Conservation (phyloP, 2,888 invertebrate species). For the Tetanocera ferruginea region DNA sequence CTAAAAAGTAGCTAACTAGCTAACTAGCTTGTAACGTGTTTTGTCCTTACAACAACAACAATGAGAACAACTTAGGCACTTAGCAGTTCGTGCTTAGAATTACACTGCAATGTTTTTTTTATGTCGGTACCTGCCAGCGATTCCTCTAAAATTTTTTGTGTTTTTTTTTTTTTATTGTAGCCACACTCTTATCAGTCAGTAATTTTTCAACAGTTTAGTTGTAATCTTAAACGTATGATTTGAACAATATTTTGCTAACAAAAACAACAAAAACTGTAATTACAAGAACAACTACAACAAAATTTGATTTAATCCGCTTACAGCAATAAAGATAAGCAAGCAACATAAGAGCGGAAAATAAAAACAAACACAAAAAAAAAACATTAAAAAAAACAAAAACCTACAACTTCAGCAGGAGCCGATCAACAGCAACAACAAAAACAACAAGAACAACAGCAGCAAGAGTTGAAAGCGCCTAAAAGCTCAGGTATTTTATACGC, state of each 20-base stretch:
- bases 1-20: too few species aligned
- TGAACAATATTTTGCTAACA: conserved; percentile 14
- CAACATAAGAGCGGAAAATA: conserved; percentile 32
- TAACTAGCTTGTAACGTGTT: too few species aligned
- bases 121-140: not conserved
- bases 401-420: not conserved
- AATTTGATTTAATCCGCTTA: conserved; percentile 54
- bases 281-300: conserved; percentile 42
- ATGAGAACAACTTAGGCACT: too few species aligned
- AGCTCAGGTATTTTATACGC: conserved; percentile 33
- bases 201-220: conserved; percentile 51
- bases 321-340: conserved; percentile 51
- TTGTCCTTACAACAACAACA: too few species aligned
- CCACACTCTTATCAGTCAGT: conserved; percentile 44
- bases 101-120: too few species aligned
- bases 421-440: not conserved
- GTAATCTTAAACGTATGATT: conserved; percentile 36
- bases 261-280: conserved; percentile 36
- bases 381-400: conserved; percentile 23
- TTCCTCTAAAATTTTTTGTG: not conserved
- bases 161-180: not conserved
- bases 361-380: conserved; percentile 21
- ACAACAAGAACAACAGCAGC: not conserved
- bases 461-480: conserved; percentile 37
- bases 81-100: too few species aligned